phyloP scores from a whole-genome alignment of 1,140 invertebrate genomes.

The Diuraphis noxia region DNA sequence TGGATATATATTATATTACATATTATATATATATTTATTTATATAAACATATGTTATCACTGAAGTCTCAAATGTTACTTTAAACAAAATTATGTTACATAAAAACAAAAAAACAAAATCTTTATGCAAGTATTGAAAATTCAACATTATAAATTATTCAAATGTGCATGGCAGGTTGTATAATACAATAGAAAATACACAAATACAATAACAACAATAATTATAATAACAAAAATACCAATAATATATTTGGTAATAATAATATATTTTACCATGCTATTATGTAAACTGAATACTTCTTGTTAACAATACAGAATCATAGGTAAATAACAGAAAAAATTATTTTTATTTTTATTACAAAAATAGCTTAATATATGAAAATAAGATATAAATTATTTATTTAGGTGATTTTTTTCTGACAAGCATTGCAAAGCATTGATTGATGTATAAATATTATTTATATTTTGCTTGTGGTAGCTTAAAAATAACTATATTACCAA shows the following conservation, averaged over 20 bases:
- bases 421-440: conserved; percentile 19
- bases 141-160: neutral
- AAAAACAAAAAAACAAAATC: conserved; percentile 13
- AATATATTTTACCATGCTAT: neutral
- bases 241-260: neutral
- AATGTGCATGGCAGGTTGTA: conserved; percentile 32
- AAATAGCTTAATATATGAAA: conserved; percentile 37
- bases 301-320: neutral
- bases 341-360: conserved; percentile 14
- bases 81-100: conserved; percentile 9
- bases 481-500: neutral
- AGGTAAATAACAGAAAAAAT: conserved; percentile 1
- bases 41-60: conserved; percentile 25
- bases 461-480: neutral
- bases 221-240: neutral
- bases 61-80: conserved; percentile 46
- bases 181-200: neutral
- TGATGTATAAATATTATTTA: neutral
- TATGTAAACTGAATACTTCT: neutral
- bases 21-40: neutral
- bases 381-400: conserved; percentile 26
- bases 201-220: neutral
- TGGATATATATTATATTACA: neutral
- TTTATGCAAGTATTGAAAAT: conserved; percentile 17
- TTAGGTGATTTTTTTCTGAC: neutral